Conservation (phyloP, 2,797 vertebrate genomes). For the Lepus oiostolus region DNA sequence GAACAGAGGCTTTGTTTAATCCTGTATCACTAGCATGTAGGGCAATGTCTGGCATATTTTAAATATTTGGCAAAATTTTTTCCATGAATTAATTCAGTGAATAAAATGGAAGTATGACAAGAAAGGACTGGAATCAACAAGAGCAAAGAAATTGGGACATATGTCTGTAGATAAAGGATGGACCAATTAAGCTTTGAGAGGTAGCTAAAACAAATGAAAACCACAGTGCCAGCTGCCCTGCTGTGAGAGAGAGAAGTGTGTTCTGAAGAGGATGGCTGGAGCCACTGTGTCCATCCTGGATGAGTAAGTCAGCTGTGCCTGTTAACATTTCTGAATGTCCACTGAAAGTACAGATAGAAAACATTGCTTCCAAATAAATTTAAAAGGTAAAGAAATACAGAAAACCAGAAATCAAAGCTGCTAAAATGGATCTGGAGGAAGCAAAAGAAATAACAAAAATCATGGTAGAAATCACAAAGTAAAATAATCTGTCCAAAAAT, state of each 20-base stretch:
- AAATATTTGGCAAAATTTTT: not conserved
- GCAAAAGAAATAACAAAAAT: conserved; percentile 13
- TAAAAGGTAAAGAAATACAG: not conserved
- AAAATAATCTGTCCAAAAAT: not conserved
- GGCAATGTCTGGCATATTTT: not conserved
- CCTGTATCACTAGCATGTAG: not conserved
- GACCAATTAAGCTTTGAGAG: not conserved
- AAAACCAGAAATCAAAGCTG: not conserved
- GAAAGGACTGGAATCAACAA: not conserved
- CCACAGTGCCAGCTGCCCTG: not conserved
- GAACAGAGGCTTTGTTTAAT: not conserved
- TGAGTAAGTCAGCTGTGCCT: not conserved
- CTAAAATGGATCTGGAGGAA: not conserved
- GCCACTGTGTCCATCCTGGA: rapidly evolving
- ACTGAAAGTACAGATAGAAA: not conserved
- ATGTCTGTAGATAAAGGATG: not conserved
- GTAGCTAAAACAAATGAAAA: too few species aligned
- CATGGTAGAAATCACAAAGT: not conserved
- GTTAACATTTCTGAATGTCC: not conserved
- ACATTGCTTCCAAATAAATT: not conserved
- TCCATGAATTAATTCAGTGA: not conserved
- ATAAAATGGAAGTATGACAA: not conserved
- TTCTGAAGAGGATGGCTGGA: rapidly evolving
- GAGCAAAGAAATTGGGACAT: not conserved
- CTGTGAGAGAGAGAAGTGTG: rapidly evolving